phyloP scores from a whole-genome alignment of 2,797 vertebrate genomes.

The Gymnothorax javanicus region DNA sequence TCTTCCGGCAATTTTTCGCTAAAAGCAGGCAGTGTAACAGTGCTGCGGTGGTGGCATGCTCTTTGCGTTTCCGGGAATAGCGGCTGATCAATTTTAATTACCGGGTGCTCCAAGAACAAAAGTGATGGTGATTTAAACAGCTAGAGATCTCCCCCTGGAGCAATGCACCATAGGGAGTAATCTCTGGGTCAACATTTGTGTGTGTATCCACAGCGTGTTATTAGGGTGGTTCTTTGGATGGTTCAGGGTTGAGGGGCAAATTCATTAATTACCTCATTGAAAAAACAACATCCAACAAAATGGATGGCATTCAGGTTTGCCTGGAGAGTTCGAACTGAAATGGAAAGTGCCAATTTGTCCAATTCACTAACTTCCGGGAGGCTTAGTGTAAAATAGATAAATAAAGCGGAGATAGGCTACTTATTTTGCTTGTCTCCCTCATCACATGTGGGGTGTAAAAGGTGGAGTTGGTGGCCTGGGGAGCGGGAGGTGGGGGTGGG shows the following conservation, averaged over 20 bases:
- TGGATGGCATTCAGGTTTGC: not conserved
- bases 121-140: slow-evolving; percentile 14
- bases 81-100: slow-evolving; percentile 22
- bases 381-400: not conserved
- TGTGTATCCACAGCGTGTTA: not conserved
- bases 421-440: not conserved
- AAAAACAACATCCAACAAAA: not conserved
- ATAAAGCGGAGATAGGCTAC: not conserved
- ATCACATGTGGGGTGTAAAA: not conserved
- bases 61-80: not conserved
- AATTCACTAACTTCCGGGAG: not conserved
- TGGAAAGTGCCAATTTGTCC: not conserved
- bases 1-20: not conserved
- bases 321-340: not conserved
- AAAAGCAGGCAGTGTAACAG: not conserved
- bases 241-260: not conserved
- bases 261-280: not conserved
- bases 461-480: not conserved
- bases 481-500: no score
- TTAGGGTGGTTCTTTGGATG: not conserved
- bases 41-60: not conserved
- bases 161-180: not conserved
- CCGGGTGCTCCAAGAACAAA: not conserved
- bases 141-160: not conserved
- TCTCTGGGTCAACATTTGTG: not conserved